Base-by-base conservation (phyloP, 2,888 invertebrate species). In the Amblyjoppa fuscipennis region DNA sequence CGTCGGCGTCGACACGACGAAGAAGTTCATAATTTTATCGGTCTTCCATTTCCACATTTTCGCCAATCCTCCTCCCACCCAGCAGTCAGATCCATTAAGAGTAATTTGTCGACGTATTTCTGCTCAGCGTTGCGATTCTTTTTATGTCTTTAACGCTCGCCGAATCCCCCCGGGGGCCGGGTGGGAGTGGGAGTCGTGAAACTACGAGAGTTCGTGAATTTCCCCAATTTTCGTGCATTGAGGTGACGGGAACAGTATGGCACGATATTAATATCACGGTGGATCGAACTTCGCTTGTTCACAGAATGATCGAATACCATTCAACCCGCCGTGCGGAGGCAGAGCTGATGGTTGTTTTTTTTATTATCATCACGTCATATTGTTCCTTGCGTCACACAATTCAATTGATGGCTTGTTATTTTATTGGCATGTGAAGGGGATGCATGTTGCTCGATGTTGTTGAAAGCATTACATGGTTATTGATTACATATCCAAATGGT, bases 1-100 rank as follows among this genome's bases (percentile, higher is more conserved):
- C 81, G 59, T 61, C 59, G 81, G 83, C 86, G 83, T 79, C 87
- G 74, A 70, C 84, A 76, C 79, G 83, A 80, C 81, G 70, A 88
- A 89, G 70, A 85, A 91, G 88, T 92, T 91, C 88, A 90, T 91
- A 91, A 91, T 91, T 91, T 91, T 90, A 91, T 91, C 91, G 90
- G 88, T 88, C 85, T 82, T 79, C 85, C 85, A 85, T 82, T 82
- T 69, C 71, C 53, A 85, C 77, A 53, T 77, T 73, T 81, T 81
- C 78, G 13, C 34, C 16, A 31, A 34, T 34, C 6, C 6, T 49
- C 74, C 69, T 53, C 85, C 85, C 87, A 77, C 83, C 85, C 87
- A 87, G 85, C 86, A 88, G 87, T 85, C 86, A 89, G 88, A 88
- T 88, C 89, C 91, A 90, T 91, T 91, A 90, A 88, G 87, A 89